Percentiles rank a stretch among this genome's conserved stretches.
phyloP scores from a whole-genome alignment of 2,888 invertebrate species.

The Myathropa florea region DNA sequence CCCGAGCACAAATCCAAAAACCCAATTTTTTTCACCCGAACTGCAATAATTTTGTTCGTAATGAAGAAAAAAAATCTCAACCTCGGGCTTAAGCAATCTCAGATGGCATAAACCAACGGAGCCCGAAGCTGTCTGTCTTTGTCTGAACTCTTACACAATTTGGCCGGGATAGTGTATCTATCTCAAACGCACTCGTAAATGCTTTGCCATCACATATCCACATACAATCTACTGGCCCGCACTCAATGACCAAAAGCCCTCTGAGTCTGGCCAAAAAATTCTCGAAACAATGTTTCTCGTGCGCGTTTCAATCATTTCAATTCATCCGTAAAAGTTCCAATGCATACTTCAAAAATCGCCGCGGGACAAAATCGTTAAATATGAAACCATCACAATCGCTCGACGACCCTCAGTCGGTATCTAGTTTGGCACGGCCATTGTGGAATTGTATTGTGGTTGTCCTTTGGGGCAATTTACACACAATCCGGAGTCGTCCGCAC shows the following conservation, averaged over 20 bases:
- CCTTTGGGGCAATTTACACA: constrained; percentile 56
- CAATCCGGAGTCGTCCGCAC: background rate
- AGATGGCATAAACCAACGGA: background rate
- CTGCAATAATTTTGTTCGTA: background rate
- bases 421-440: constrained; percentile 66
- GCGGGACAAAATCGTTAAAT: constrained; percentile 30
- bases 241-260: background rate
- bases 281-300: background rate
- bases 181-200: too few species aligned
- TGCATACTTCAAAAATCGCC: constrained; percentile 18
- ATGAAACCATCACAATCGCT: constrained; percentile 74
- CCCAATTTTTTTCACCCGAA: background rate
- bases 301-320: constrained; percentile 1
- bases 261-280: background rate
- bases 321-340: constrained; percentile 45
- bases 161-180: background rate
- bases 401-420: constrained; percentile 71
- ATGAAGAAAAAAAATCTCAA: background rate
- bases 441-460: constrained; percentile 46
- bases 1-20: background rate
- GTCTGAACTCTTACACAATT: background rate
- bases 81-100: background rate
- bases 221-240: background rate
- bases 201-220: background rate
- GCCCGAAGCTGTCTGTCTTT: background rate